Base-by-base conservation (phyloP, 2,888 invertebrate species). In the Diarsia dahlii region DNA sequence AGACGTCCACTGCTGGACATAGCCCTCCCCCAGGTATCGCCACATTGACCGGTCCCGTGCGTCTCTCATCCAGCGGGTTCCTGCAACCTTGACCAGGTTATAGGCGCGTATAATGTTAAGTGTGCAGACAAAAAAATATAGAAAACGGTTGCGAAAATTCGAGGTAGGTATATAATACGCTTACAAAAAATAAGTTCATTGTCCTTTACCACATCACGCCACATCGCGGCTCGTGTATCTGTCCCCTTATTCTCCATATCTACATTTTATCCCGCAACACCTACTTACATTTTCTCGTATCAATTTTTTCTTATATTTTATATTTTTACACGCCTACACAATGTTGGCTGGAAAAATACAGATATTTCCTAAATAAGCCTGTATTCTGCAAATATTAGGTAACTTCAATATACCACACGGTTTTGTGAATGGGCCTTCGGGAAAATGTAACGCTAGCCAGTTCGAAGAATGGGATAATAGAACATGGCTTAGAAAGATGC, bases 251-350 rank as follows among this genome's bases (percentile, higher is more conserved):
- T 56, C 28, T 8, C 13, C 5, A 23, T 68, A 65, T 68, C 45
- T 45, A 56, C 20, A 54, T 60, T 60, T 80, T 75, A 71, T 45
- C 54, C 74, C 28, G 45, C 46, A 52, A 56, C 60, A 64, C 63
- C 39, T 63, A 64, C 63, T 34, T 58, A 72, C 28, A 58, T 67
- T 74, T 84, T 20, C 23, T 46, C 48, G 78, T 84, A 81, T 81
- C 71, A 81, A 71, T 84, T 73, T 84, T 63, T 81, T 65, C 56
- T n/a, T 64, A 68, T 71, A 72, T 74, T 65, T 70, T 52, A 62
- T 80, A 79, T 71, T 79, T 82, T 81, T 52, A 67, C 34, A 66
- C 69, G 70, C 54, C 45, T 56, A 56, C 67, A 63, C n/a, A 50
- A 20, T 66, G 52, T 52, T 18, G 12, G 28, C 45, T 50, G 54